Evolutionary conservation across 1,140 invertebrate species (phyloP), one percentile per base, ranked within the genome.

Genomic region (Trachelipus rathkii): DNA sequence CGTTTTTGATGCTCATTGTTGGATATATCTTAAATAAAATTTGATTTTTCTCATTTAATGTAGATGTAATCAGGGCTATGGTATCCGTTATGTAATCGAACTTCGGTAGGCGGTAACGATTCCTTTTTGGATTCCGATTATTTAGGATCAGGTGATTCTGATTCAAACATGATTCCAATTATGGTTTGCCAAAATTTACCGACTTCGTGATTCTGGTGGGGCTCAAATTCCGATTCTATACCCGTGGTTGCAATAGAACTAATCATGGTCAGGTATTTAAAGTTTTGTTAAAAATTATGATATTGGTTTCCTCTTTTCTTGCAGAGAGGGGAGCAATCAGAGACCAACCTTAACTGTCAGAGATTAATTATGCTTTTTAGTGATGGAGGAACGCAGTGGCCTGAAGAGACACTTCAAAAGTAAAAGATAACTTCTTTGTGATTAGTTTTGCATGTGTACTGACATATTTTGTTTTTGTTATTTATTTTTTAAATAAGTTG

Each of bases 341-440:
- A 8, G 74, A 80, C 84, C 85, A 9, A 74, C 84, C 10, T 19
- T 60, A 81, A 86, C n/a, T 90, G 89, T 81, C 88, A 89, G 82
- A 88, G 88, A 81, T 86, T 87, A 13, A 89, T 90, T 43, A 88
- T 90, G 87, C 77, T 90, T 21, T 87, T 90, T 73, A 90, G 89
- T 67, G 89, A 90, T 82, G 89, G 89, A 24, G 88, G 89, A 10
- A 89, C 89, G 6, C 88, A 89, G 77, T 87, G 85, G 79, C 89
- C 87, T 70, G 86, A 87, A 76, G 85, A 87, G 33, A 83, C 88
- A 19, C 85, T 90, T 75, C 82, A 87, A 33, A 83, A 85, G 77
- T 88, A 86, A 81, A 78, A 73, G 10, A 0, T 8, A 7, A 0
- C 11, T 44, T 0, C n/a, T 60, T 33, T 33, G 33, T 33, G 6